Conservation (phyloP, 2,888 invertebrate genomes). For the Metallyticus violacea region DNA sequence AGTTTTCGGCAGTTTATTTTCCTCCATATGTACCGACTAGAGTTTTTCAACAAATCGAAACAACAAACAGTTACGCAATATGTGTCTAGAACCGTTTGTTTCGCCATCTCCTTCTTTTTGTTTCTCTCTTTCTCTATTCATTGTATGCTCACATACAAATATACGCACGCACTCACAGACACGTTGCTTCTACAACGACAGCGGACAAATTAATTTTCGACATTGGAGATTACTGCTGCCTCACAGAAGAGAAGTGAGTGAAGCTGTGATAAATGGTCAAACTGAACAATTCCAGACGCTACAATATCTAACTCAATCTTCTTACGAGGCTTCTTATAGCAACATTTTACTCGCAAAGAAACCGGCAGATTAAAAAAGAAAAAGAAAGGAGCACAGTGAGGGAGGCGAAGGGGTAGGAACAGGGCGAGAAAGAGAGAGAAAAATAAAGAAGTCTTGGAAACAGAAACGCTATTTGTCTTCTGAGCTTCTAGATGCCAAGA, state of each 20-base stretch:
- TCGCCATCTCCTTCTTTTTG: not conserved
- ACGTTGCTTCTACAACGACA: too few relatives aligned
- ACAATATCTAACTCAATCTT: conserved; percentile 1
- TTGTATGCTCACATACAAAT: not conserved
- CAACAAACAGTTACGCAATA: not conserved
- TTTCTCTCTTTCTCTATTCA: not conserved
- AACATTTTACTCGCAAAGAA: conserved; percentile 3
- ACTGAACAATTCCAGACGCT: conserved; percentile 1
- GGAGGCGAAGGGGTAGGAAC: not conserved
- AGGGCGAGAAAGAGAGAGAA: not conserved
- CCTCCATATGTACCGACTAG: not conserved
- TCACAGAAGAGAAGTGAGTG: not conserved
- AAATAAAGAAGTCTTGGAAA: not conserved
- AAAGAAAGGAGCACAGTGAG: not conserved
- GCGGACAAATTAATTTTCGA: not conserved
- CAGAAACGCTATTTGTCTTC: conserved; percentile 18
- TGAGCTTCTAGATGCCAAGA: conserved; percentile 17
- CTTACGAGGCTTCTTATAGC: not conserved
- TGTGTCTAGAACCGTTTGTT: not conserved
- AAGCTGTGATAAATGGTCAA: not conserved
- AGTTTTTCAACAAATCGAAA: not conserved
- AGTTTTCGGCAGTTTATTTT: not conserved
- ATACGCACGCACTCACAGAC: too few relatives aligned
- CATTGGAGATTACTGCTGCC: not conserved
- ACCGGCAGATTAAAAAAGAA: not conserved